phyloP scores from a whole-genome alignment of 2,888 invertebrate genomes.

The Boloria euphrosyne region DNA sequence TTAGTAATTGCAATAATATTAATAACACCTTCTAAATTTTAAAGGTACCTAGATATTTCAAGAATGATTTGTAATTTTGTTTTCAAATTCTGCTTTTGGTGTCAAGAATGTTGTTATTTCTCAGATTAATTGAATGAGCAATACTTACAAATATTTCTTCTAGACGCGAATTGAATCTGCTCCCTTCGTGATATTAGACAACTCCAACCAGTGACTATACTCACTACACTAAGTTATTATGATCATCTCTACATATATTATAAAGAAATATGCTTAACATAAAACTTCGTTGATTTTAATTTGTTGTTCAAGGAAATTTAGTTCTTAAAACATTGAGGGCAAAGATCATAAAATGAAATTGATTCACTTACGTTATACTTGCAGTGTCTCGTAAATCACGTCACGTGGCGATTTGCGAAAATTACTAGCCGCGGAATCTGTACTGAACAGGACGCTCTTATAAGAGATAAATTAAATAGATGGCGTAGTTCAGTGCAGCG shows the following conservation, averaged over 20 bases:
- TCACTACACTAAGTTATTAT: neutral
- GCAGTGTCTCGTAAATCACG: conserved; percentile 50
- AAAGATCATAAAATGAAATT: conserved; percentile 23
- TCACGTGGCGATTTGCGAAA: conserved; percentile 47
- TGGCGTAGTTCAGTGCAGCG: neutral
- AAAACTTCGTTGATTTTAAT: conserved; percentile 13
- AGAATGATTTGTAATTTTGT: too few species aligned
- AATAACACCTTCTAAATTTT: too few species aligned
- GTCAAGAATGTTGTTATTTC: too few species aligned
- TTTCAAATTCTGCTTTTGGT: too few species aligned
- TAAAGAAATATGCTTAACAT: conserved; percentile 10
- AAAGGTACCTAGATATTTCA: too few species aligned
- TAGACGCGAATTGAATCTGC: neutral
- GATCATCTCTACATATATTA: conserved; percentile 13
- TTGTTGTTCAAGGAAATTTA: conserved; percentile 2
- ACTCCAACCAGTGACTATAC: neutral
- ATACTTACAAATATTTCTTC: too few species aligned
- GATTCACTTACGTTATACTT: conserved; percentile 29
- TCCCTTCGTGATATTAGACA: neutral
- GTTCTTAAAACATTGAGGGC: neutral
- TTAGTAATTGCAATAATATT: too few species aligned
- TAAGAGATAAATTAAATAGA: conserved; percentile 15
- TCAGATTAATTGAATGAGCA: too few species aligned
- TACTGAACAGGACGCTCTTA: conserved; percentile 15
- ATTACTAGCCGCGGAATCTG: conserved; percentile 46